A percentile compares a stretch with the other conserved stretches of the same genome.
Evolutionary conservation across 2,797 vertebrate species (phyloP).

Genomic region (Rachycentron canadum): DNA sequence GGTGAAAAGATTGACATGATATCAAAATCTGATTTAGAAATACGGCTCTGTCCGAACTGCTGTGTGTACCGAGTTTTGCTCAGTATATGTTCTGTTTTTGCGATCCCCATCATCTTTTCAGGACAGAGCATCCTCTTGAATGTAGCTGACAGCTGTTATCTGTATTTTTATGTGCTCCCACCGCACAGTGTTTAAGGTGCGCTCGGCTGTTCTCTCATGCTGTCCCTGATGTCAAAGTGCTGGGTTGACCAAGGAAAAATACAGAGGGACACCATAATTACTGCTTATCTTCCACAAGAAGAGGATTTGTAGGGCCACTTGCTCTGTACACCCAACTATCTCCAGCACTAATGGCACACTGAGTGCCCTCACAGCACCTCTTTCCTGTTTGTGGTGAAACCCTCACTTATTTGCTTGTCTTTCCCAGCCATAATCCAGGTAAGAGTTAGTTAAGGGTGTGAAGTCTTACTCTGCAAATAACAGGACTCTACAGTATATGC

Average conservation of each 20-base stretch:
- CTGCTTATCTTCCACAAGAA: constrained; percentile 69
- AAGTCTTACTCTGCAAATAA: constrained; percentile 76
- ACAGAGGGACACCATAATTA: constrained; percentile 84
- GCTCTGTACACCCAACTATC: constrained; percentile 77
- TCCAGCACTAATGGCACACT: constrained; percentile 79
- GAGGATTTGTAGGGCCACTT: constrained; percentile 78
- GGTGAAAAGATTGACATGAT: neutral
- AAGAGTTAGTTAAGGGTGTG: constrained; percentile 65
- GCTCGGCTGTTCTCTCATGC: constrained; percentile 64
- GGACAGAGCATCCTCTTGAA: constrained; percentile 53
- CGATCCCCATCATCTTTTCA: constrained; percentile 50
- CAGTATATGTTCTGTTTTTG: constrained; percentile 48
- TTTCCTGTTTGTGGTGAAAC: constrained; percentile 81
- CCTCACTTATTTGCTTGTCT: constrained; percentile 78
- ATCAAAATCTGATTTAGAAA: neutral
- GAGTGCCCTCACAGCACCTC: constrained; percentile 75
- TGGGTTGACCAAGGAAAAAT: constrained; percentile 76
- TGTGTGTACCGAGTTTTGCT: constrained; percentile 35
- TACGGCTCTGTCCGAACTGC: constrained; percentile 3
- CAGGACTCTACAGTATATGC: constrained; percentile 60
- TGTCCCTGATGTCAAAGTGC: constrained; percentile 78
- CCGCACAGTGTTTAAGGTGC: constrained; percentile 74
- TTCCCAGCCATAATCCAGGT: constrained; percentile 70
- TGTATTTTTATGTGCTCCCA: constrained; percentile 74
- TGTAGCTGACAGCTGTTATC: constrained; percentile 79